Base-by-base conservation (phyloP, 2,888 invertebrate species). In the Scaptomyza caliginosa region DNA sequence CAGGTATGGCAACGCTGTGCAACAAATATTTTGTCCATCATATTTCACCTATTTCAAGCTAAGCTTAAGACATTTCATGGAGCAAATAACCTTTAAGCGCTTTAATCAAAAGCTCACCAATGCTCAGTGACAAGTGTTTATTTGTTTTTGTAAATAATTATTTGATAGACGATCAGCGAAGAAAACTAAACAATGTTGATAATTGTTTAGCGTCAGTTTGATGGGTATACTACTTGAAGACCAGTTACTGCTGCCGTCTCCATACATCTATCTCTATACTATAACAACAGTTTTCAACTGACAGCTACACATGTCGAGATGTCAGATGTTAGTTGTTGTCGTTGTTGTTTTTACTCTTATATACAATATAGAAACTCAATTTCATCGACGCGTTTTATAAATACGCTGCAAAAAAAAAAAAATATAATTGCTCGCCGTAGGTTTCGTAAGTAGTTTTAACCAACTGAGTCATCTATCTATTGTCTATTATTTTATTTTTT, bases 231-330 rank as follows among this genome's bases (percentile, higher is more conserved):
- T 60, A 39, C 58, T 60, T 57, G 16, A 32, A 57, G 39, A 57
- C 11, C 39, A 40, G 59, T 34, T 40, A 24, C 28, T 38, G 19
- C 17, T 16, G 38, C 8, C 58, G 38, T 4, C 24, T 16, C 10
- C 8, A n/a, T 42, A 16, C 21, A 6, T 38, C 16, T 5, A 11
- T n/a, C n/a, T n/a, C 30, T 13, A 7, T 43, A 26, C 21, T 19
- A 17, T 40, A 62, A 55, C 52, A 55, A 32, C 54, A 65, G 55
- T 46, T 59, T 40, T 4, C 7, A 60, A 40, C 45, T 71, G 70
- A 71, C 71, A 71, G 72, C 38, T 72, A 72, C 72, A 62, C 60
- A 67, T 50, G 67, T 59, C 57, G 45, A 57, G 38, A 17, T 59
- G 59, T 67, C 62, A 72, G 50, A 40, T 56, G 46, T 49, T 28